phyloP scores from a whole-genome alignment of 37 sponge, comb jelly and placozoan genomes.

The Halisarca cf. caerulea region DNA sequence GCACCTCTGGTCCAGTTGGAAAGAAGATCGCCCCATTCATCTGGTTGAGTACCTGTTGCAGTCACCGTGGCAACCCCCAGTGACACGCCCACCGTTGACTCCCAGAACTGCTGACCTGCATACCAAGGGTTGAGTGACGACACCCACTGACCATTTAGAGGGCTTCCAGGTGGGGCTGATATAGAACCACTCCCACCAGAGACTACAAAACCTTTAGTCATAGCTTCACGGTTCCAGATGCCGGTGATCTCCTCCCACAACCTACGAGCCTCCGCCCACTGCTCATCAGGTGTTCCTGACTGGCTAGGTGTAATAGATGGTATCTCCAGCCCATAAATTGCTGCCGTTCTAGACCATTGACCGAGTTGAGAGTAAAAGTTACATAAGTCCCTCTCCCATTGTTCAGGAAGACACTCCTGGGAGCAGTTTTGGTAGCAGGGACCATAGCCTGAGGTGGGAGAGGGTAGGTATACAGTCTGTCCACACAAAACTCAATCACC shows the following conservation, averaged over 20 bases:
- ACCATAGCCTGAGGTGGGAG: neutral
- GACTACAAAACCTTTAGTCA: neutral
- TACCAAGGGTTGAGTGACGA: neutral
- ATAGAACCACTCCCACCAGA: neutral
- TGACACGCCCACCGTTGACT: neutral
- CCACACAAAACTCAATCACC: neutral
- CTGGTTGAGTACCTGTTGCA: neutral
- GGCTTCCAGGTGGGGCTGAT: neutral
- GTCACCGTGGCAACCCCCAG: neutral
- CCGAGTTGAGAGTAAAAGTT: neutral
- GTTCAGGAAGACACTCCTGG: neutral
- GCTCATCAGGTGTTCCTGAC: conserved; percentile 1
- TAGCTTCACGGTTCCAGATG: neutral
- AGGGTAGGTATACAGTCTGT: too few species aligned
- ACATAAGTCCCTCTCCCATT: conserved; percentile 4
- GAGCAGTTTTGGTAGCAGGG: conserved; percentile 19
- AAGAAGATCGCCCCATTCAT: neutral
- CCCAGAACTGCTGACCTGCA: conserved; percentile 8
- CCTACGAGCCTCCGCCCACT: neutral
- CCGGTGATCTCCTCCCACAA: neutral
- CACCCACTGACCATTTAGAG: neutral
- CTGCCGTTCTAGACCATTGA: neutral
- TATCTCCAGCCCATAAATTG: neutral
- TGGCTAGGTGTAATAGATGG: neutral
- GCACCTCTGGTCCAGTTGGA: conserved; percentile 10